phyloP scores from a whole-genome alignment of 1,140 invertebrate genomes.

The Anoplophora glabripennis region DNA sequence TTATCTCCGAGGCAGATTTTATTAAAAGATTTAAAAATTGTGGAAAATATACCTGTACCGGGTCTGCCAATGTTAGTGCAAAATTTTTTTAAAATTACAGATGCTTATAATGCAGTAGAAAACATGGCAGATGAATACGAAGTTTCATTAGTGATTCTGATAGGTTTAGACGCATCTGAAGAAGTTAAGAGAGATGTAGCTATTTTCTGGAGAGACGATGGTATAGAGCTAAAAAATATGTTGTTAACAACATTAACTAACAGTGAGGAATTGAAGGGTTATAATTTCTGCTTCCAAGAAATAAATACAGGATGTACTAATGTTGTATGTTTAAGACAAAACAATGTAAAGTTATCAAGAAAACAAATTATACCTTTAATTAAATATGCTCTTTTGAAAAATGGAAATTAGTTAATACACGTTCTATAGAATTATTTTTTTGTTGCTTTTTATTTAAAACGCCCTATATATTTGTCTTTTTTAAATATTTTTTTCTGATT shows the following conservation, averaged over 20 bases:
- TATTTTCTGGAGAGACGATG: slow-evolving; percentile 47
- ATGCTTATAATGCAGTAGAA: slow-evolving; percentile 48
- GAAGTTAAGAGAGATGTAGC: slow-evolving; percentile 54
- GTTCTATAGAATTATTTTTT: too few species aligned
- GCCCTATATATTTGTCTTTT: too few species aligned
- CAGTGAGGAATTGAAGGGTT: slow-evolving; percentile 28
- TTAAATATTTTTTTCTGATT: too few species aligned
- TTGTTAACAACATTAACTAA: slow-evolving; percentile 33
- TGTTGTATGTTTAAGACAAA: slow-evolving; percentile 52
- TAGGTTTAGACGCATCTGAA: slow-evolving; percentile 54
- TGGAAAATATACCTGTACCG: slow-evolving; percentile 48
- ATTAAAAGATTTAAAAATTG: slow-evolving; percentile 52
- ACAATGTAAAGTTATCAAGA: slow-evolving; percentile 56
- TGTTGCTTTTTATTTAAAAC: too few species aligned
- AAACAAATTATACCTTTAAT: slow-evolving; percentile 64
- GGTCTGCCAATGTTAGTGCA: slow-evolving; percentile 53
- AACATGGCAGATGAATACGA: slow-evolving; percentile 50
- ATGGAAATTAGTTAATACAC: too few species aligned
- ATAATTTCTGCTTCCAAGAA: slow-evolving; percentile 38
- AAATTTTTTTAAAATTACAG: slow-evolving; percentile 52
- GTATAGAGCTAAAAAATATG: slow-evolving; percentile 18
- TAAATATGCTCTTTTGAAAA: slow-evolving; percentile 37
- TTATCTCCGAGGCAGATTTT: slow-evolving; percentile 50
- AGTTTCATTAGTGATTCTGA: slow-evolving; percentile 44
- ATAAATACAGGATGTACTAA: slow-evolving; percentile 33